These are phyloP conservation scores for Phasia obesa DNA, from an alignment of 2,888 invertebrate genomes.

Conservation along the genomic window DNA sequence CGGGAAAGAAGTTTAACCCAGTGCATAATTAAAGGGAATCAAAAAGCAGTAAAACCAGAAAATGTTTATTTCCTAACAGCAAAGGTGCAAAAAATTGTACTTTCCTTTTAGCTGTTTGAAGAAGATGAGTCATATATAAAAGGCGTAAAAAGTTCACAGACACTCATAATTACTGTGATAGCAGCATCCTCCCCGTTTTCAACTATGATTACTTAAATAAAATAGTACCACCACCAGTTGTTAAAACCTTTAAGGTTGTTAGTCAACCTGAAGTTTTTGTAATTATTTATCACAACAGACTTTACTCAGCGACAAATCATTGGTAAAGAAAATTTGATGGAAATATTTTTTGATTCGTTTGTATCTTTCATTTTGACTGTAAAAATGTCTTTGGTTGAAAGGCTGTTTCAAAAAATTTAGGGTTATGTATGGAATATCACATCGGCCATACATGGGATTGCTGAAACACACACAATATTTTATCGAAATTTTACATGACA, in stretches of 20 bases:
- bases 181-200: conserved; percentile 57
- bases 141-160: conserved; percentile 34
- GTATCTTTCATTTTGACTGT: no score
- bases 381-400: no score
- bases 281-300: no score
- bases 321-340: no score
- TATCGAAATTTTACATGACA: no score
- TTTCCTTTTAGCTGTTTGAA: conserved; percentile 47
- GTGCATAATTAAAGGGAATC: conserved; percentile 46
- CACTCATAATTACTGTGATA: not conserved
- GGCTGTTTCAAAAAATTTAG: no score
- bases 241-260: not conserved
- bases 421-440: no score
- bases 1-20: conserved; percentile 5
- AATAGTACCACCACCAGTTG: not conserved
- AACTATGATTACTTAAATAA: conserved; percentile 18
- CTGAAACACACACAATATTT: no score
- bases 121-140: conserved; percentile 30
- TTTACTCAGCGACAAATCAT: no score
- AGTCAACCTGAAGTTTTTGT: no score
- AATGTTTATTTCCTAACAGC: conserved; percentile 58
- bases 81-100: conserved; percentile 34
- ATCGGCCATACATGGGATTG: no score
- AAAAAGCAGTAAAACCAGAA: conserved; percentile 13
- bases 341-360: no score